Evolutionary conservation across 2,888 invertebrate genomes (phyloP).

Genomic region (Acronicta aceris): DNA sequence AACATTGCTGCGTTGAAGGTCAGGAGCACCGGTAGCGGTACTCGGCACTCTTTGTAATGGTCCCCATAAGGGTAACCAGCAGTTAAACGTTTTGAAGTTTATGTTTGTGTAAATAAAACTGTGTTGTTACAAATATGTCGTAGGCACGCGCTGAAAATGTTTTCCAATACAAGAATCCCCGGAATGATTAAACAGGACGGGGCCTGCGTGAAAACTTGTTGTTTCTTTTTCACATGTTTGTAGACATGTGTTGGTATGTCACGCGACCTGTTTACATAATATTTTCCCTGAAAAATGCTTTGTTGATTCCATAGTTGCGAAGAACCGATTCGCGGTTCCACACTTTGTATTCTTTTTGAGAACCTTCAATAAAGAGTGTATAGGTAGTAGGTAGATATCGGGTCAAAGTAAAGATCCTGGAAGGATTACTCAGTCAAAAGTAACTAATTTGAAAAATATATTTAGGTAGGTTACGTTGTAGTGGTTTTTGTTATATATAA

Average conservation of each 20-base stretch:
- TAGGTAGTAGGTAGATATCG: background rate
- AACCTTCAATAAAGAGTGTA: conserved; percentile 9
- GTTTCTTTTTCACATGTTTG: conserved; percentile 68
- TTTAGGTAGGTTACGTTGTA: too few relatives aligned
- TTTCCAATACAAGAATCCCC: conserved; percentile 71
- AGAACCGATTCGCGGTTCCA: conserved; percentile 52
- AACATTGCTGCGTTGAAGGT: too few relatives aligned
- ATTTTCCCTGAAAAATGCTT: conserved; percentile 73
- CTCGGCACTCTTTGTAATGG: too few relatives aligned
- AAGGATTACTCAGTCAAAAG: too few relatives aligned
- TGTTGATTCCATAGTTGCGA: conserved; percentile 53
- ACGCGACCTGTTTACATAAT: conserved; percentile 75
- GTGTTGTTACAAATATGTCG: conserved; percentile 29
- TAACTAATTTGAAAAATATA: too few relatives aligned
- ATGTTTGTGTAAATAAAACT: conserved; percentile 24
- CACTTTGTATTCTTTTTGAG: conserved; percentile 36
- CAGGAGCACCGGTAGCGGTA: too few relatives aligned
- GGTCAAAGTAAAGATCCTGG: too few relatives aligned
- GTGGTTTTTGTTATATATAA: too few relatives aligned
- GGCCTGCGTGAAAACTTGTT: conserved; percentile 65
- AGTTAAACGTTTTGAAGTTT: background rate
- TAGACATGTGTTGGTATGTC: conserved; percentile 56
- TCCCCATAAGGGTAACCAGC: background rate
- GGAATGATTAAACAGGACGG: conserved; percentile 79
- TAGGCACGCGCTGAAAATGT: conserved; percentile 69